A percentile compares a stretch with the other conserved stretches of the same genome.
These are phyloP conservation scores for Henricia sp. DNA, from an alignment of 53 echinoderm and acorn worm genomes.

Conservation along the genomic window DNA sequence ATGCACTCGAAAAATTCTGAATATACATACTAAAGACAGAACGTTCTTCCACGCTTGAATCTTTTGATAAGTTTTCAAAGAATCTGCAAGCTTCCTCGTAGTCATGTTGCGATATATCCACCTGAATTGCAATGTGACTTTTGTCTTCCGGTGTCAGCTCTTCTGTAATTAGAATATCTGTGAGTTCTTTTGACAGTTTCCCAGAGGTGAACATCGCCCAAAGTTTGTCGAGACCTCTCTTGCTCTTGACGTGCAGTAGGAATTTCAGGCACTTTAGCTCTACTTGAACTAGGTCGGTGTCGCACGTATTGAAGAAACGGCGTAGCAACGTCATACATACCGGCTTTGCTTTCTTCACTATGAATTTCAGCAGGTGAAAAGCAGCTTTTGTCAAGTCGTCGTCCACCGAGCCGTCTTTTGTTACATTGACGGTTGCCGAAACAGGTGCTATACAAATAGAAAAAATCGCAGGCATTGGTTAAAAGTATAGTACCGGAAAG, in stretches of 20 bases:
- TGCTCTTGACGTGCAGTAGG: not conserved
- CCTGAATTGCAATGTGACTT: conserved; percentile 4
- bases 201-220: conserved; percentile 25
- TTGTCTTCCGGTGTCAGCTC: conserved; percentile 20
- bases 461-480: too few relatives aligned
- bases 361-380: not conserved
- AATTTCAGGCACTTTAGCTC: conserved; percentile 1
- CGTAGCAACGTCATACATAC: not conserved
- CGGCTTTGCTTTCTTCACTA: not conserved
- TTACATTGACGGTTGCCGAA: too few relatives aligned
- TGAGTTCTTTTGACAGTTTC: conserved; percentile 6
- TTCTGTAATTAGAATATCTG: conserved; percentile 34
- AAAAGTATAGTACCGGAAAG: too few relatives aligned
- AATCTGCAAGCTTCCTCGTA: conserved; percentile 12
- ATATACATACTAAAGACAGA: too few relatives aligned
- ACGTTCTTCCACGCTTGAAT: not conserved
- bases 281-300: not conserved
- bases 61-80: conserved; percentile 2
- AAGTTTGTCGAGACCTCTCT: conserved; percentile 27
- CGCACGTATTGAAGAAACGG: not conserved
- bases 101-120: not conserved
- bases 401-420: not conserved
- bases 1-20: too few relatives aligned
- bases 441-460: too few relatives aligned
- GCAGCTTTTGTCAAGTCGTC: not conserved